Evolutionary conservation across 2,797 vertebrate genomes (phyloP), one percentile per base, ranked within the genome.

Genomic region (Alectoris magna): DNA sequence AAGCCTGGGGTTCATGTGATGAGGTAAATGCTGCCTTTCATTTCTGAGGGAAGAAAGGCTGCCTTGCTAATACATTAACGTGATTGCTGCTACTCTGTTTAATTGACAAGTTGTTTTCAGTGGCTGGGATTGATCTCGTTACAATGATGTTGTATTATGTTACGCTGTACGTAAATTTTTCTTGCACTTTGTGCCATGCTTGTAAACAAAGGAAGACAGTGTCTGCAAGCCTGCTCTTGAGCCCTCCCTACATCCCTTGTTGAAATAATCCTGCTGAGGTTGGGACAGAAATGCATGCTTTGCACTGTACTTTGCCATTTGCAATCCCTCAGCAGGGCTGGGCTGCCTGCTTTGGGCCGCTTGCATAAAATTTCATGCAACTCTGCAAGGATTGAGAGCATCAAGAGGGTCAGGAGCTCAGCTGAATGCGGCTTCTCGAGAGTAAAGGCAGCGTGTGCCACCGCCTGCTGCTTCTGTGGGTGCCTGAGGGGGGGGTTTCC

Each of bases 201-300:
- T 7, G 0, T 34, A n/a, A 38, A 41, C 23, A 48, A 11, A 29
- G n/a, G 26, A 13, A 62, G 41, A 41, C 3, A 26, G 44, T 22
- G 26, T 43, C 71, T 60, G 63, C 36, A 24, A 36, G 39, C 0
- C 0, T 31, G n/a, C 48, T 44, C 64, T 49, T 8, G 53, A 68
- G 34, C 55, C 5, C 5, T 38, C 11, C 0, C 36, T 6, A 10
- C 5, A 49, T 69, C 22, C 59, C 63, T 38, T 0, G 0, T 41
- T 6, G 79, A 68, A 84, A 58, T 38, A 26, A 29, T 74, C 44
- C 78, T 84, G 62, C 62, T 58, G 70, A 53, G 49, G 7, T 39
- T 76, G 63, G 68, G 38, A 9, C 56, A 67, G 13, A 75, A 48
- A 14, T 21, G 2, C 3, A 0, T 19, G 56, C 38, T 62, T 58